Evolutionary conservation across 2,113 vertebrate species (phyloP), one percentile per base, ranked within the genome.

Genomic region (Hemibagrus wyckioides): DNA sequence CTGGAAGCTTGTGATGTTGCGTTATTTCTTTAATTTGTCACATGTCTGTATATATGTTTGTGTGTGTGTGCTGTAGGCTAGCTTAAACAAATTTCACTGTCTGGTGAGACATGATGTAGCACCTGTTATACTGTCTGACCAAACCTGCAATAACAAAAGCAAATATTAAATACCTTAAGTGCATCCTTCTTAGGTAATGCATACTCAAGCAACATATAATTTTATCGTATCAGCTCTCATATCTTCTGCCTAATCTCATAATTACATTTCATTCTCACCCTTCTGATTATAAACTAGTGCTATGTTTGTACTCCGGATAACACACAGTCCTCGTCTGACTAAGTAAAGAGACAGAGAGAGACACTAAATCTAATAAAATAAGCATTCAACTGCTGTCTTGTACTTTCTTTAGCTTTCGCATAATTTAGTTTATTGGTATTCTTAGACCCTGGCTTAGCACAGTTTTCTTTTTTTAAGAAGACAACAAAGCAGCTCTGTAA

Each of bases 171-270:
- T 33, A 21, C 48, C 50, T 79, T 10, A 80, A 33, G 17, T 71
- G 17, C 30, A 52, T 36, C 48, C 50, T 54, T 73, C 50, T 41
- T 56, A 41, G 83, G 8, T 73, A 73, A 71, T 36, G 65, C 50
- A 56, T 52, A 57, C 23, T 52, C 44, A 71, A 83, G 10, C 13
- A 82, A 48, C 44, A 83, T 83, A 33, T 76, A 25, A 75, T 75
- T 75, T 61, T 33, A 10, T 50, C 33, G 17, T 6, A 77, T 85
- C 73, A 48, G 61, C 54, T 61, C 19, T 33, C 10, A 39, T 73
- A 36, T 33, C 52, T 41, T 75, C 54, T 85, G 84, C 56, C 56
- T 77, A 57, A 85, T 61, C 71, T 61, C 52, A 85, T 57, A 57
- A 71, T 50, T 85, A 44, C 11, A 50, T 48, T 85, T 63, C 2